phyloP scores from a whole-genome alignment of 35 echinoderm and acorn worm species.

The Patiria miniata region DNA sequence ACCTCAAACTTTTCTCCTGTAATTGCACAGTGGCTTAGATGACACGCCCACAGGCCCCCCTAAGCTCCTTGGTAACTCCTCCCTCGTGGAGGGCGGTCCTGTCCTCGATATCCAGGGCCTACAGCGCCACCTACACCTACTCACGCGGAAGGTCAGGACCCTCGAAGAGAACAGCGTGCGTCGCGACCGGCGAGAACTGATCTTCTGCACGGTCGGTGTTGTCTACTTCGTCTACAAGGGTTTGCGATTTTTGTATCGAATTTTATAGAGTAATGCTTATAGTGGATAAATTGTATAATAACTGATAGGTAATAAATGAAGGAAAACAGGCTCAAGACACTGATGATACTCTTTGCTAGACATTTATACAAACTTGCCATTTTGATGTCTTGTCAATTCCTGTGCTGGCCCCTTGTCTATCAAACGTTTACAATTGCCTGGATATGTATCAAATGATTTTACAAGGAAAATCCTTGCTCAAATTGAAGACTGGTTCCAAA shows the following conservation, averaged over 20 bases:
- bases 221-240: slow-evolving; percentile 39
- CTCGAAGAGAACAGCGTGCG: slow-evolving; percentile 29
- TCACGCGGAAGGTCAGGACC: slow-evolving; percentile 33
- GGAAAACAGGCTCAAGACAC: too few species aligned
- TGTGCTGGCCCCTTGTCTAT: too few species aligned
- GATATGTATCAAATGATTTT: too few species aligned
- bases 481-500: too few species aligned
- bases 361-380: too few species aligned
- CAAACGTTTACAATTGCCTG: too few species aligned
- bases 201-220: slow-evolving; percentile 18
- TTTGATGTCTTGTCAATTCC: too few species aligned
- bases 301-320: too few species aligned
- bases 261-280: neutral
- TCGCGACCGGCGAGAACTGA: slow-evolving; percentile 15
- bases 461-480: too few species aligned
- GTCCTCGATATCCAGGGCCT: slow-evolving; percentile 32
- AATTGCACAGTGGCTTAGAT: neutral
- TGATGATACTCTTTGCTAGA: too few species aligned
- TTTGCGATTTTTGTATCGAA: slow-evolving; percentile 35
- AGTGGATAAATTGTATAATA: too few species aligned
- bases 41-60: neutral
- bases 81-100: slow-evolving; percentile 27
- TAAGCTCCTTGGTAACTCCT: slow-evolving; percentile 9
- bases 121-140: slow-evolving; percentile 39
- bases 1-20: neutral